Evolutionary conservation across 1,140 invertebrate genomes (phyloP), one percentile per base, ranked within the genome.

Genomic region (Caenorhabditis inopinata): DNA sequence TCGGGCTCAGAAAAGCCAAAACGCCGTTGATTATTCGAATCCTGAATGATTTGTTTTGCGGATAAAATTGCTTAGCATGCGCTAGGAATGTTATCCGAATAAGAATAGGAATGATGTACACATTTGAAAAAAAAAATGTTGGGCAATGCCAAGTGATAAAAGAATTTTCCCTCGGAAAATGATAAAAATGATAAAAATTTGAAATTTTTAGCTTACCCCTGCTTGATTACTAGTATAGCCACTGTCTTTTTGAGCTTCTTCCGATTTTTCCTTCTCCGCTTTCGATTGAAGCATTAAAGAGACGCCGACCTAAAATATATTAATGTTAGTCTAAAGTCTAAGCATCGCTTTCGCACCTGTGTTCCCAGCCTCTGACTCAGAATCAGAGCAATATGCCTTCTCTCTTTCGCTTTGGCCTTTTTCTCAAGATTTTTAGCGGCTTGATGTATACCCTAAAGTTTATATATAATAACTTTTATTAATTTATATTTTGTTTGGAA

Each of bases 341-440:
- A 48, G 16, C 48, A 48, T 75, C 29, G 48, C 25, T 48, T 48
- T 51, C 42, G 9, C 47, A 88, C 86, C 78, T 88, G 87, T 42
- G 87, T 88, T 73, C 87, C 87, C 25, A 88, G 79, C 38, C 87
- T 38, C 76, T 88, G 87, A 58, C 87, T 88, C 18, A 88, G 78
- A 42, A 88, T 76, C 45, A 88, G 49, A 1, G 87, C 87, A 68
- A 88, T 88, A 73, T 88, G 86, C 49, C 87, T 81, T 51, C 87
- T 83, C 74, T 88, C 87, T 81, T 88, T 88, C 7, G 87, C 87
- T 81, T 86, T 86, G 18, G 84, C 86, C 74, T 85, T 86, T 73
- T 87, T 87, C 74, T 88, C 87, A 18, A 88, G 74, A 79, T 88
- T 87, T 79, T 88, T 88, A 27, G 87, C 87, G 21, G 87, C 87